phyloP scores from a whole-genome alignment of 1,140 invertebrate genomes.

The Sarcophaga bullata region DNA sequence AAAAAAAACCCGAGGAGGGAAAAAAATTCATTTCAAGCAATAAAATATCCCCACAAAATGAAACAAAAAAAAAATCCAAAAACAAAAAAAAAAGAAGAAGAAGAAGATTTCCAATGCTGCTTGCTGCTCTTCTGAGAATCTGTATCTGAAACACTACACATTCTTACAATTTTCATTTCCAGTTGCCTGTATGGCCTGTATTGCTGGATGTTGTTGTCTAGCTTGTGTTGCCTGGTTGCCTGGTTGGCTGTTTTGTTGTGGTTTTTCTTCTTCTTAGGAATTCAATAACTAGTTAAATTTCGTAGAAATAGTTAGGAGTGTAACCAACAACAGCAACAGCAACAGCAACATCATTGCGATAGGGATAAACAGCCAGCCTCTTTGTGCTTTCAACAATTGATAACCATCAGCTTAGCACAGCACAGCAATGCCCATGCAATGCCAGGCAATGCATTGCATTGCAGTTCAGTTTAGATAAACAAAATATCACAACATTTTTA shows the following conservation, averaged over 20 bases:
- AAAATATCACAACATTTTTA: not conserved
- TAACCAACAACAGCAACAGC: not conserved
- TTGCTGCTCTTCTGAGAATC: slow-evolving; percentile 4
- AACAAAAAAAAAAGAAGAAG: not conserved
- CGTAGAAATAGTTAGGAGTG: slow-evolving; percentile 9
- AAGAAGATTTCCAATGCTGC: not conserved
- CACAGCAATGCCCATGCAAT: no score
- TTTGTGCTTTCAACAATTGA: not conserved
- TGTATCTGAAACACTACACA: not conserved
- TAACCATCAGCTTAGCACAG: not conserved
- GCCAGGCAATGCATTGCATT: no score
- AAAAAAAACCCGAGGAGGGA: not conserved
- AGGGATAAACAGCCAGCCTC: not conserved
- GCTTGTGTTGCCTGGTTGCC: no score
- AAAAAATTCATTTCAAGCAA: not conserved
- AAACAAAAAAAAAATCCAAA: not conserved
- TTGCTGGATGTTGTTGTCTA: no score
- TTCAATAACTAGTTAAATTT: slow-evolving; percentile 27
- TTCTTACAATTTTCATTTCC: no score
- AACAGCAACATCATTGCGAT: not conserved
- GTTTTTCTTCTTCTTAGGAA: slow-evolving; percentile 3
- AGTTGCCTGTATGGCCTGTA: no score
- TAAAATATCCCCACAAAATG: not conserved
- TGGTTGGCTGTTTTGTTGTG: not conserved
- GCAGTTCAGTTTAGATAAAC: no score